phyloP scores from a whole-genome alignment of 2,797 vertebrate species.

The Sardinella longiceps region DNA sequence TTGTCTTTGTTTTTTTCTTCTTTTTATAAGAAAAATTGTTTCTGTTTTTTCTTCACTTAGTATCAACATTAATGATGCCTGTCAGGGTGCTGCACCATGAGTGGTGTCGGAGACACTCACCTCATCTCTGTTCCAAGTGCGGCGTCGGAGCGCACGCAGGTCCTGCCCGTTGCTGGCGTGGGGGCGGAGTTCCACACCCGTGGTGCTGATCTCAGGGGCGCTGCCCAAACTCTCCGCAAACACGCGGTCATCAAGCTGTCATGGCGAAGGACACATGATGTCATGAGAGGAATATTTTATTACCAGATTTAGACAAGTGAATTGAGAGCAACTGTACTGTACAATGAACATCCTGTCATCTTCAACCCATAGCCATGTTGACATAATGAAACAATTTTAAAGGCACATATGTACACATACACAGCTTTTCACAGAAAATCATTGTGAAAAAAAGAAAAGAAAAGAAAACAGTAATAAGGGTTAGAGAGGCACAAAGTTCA shows the following conservation, averaged over 20 bases:
- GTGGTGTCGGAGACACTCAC: too few relatives aligned
- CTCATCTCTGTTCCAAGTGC: slow-evolving; percentile 95
- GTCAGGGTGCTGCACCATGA: neutral
- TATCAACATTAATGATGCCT: too few relatives aligned
- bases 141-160: slow-evolving; percentile 86
- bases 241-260: slow-evolving; percentile 86
- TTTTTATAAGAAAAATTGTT: too few relatives aligned
- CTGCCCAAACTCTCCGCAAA: slow-evolving; percentile 86
- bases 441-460: neutral
- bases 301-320: too few relatives aligned
- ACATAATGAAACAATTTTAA: neutral
- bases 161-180: slow-evolving; percentile 75
- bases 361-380: too few relatives aligned
- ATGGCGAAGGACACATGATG: neutral
- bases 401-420: neutral
- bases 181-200: slow-evolving; percentile 77
- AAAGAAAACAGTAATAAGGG: too few relatives aligned
- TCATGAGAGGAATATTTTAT: too few relatives aligned
- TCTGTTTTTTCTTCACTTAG: too few relatives aligned
- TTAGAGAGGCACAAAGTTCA: neutral
- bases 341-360: too few relatives aligned
- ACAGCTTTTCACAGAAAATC: neutral
- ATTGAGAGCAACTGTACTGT: too few relatives aligned
- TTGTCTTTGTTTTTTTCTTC: neutral
- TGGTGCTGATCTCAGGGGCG: slow-evolving; percentile 77